Conservation (phyloP, 1,140 invertebrate genomes). For the Aporrectodea caliginosa region DNA sequence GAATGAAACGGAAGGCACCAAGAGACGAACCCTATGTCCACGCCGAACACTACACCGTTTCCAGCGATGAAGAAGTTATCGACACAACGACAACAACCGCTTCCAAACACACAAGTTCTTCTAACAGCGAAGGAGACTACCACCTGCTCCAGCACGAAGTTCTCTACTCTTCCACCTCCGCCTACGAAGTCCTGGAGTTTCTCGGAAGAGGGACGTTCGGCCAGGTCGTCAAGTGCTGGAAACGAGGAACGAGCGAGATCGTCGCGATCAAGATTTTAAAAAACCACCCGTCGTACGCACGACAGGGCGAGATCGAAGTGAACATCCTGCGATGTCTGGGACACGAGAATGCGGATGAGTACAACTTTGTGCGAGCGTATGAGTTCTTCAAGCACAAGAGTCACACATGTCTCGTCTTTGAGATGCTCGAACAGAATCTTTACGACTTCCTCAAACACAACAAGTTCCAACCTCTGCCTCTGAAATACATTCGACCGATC, state of each 20-base stretch:
- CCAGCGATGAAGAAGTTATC: slow-evolving; percentile 51
- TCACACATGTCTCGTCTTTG: slow-evolving; percentile 98
- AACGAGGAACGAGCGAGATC: slow-evolving; percentile 99
- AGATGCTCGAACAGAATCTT: slow-evolving; percentile 99
- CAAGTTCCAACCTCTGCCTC: slow-evolving; percentile 94
- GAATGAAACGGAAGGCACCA: background rate
- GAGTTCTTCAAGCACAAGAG: slow-evolving; percentile 99
- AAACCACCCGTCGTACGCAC: slow-evolving; percentile 98
- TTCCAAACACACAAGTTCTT: slow-evolving; percentile 61
- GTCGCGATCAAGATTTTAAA: slow-evolving; percentile 99
- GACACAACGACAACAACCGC: slow-evolving; percentile 71
- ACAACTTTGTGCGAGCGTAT: slow-evolving; percentile 97
- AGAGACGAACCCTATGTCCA: slow-evolving; percentile 33
- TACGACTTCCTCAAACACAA: slow-evolving; percentile 99
- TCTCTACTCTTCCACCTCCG: slow-evolving; percentile 84
- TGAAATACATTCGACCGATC: slow-evolving; percentile 97
- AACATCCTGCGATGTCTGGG: slow-evolving; percentile 93
- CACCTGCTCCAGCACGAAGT: slow-evolving; percentile 97
- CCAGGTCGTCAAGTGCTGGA: slow-evolving; percentile 99
- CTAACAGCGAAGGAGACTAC: slow-evolving; percentile 82
- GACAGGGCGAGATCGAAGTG: slow-evolving; percentile 99
- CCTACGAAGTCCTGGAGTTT: slow-evolving; percentile 97
- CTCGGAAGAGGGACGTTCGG: slow-evolving; percentile 97
- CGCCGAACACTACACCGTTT: slow-evolving; percentile 50
- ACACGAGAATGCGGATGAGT: slow-evolving; percentile 98